Percentiles rank a stretch among this genome's conserved stretches.
Evolutionary conservation across 1,140 invertebrate species (phyloP).

Genomic region (Chionoecetes opilio): DNA sequence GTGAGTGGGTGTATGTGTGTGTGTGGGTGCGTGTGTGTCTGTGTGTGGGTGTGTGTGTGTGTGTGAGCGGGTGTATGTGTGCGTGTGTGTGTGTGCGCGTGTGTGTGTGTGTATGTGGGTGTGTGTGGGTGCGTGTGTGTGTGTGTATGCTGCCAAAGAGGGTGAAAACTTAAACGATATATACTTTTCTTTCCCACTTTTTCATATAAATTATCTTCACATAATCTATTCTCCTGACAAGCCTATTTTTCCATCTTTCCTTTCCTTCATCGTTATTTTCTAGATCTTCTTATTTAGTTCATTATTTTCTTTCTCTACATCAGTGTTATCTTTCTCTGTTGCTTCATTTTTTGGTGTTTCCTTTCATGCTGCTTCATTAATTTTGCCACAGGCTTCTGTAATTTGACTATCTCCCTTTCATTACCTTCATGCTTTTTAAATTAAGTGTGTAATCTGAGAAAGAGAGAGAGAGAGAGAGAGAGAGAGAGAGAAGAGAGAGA

Average conservation of each 20-base stretch:
- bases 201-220: background rate
- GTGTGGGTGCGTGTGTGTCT: too few species aligned
- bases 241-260: background rate
- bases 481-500: too few species aligned
- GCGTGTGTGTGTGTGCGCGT: too few species aligned
- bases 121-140: too few species aligned
- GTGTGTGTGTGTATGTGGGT: too few species aligned
- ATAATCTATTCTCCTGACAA: background rate
- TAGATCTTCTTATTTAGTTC: background rate
- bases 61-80: too few species aligned
- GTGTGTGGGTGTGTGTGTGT: too few species aligned
- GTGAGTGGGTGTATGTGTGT: too few species aligned
- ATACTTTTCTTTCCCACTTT: too few species aligned
- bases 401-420: background rate
- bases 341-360: background rate
- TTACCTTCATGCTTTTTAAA: background rate
- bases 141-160: too few species aligned
- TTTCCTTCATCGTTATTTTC: background rate
- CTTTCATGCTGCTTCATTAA: background rate
- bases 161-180: too few species aligned
- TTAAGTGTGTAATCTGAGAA: background rate
- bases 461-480: constrained; percentile 12
- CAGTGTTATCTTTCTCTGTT: background rate
- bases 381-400: background rate
- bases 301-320: background rate